Evolutionary conservation across 2,797 vertebrate species (phyloP).

Genomic region (Scomberomorus guttatus): DNA sequence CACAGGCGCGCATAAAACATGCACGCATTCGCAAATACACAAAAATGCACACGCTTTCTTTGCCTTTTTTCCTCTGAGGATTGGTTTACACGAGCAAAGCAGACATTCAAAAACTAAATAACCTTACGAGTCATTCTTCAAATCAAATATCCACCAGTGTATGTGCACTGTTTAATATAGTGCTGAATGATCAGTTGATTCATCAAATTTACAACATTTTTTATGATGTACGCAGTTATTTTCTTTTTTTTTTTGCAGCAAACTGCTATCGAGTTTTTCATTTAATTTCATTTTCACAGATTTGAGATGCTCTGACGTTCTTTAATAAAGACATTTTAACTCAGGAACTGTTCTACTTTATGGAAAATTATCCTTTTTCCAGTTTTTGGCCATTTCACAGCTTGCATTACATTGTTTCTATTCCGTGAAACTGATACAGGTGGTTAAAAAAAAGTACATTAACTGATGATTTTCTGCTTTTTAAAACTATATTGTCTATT

Average conservation of each 20-base stretch:
- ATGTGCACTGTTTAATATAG: not conserved
- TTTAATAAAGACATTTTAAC: too few species aligned
- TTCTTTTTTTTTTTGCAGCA: not conserved
- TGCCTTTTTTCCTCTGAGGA: not conserved
- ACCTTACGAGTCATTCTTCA: not conserved
- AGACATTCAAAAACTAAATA: not conserved
- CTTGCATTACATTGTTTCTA: not conserved
- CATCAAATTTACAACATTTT: not conserved
- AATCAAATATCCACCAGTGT: not conserved
- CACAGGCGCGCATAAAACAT: not conserved
- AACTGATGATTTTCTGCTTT: not conserved
- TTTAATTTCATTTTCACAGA: not conserved
- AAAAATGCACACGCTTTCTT: not conserved
- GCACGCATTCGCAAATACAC: not conserved
- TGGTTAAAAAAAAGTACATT: too few species aligned
- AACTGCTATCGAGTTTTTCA: not conserved
- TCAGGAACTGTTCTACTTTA: too few species aligned
- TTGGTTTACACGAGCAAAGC: constrained; percentile 5
- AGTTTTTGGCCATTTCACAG: too few species aligned
- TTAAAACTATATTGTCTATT: not conserved
- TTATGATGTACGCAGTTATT: too few species aligned
- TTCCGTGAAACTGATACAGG: not conserved
- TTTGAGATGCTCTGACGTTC: not conserved
- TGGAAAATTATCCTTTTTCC: too few species aligned
- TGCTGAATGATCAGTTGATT: not conserved